These are phyloP conservation scores for Mallotus villosus DNA, from an alignment of 2,797 vertebrate species.

Conservation along the genomic window DNA sequence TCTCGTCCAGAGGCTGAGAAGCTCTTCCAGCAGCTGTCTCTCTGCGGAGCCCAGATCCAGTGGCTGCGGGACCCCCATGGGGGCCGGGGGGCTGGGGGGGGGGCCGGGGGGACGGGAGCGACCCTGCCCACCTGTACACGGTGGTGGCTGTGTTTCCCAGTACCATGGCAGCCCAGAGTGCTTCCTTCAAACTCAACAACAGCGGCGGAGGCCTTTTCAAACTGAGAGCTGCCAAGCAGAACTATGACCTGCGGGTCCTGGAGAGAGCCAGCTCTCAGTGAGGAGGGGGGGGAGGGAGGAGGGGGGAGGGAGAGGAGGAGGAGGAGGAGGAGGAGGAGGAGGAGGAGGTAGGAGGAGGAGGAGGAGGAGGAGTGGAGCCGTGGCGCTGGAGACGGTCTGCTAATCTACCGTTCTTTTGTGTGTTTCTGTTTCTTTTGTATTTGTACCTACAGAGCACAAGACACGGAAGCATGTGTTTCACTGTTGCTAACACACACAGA, in stretches of 20 bases:
- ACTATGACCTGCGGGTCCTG: constrained; percentile 95
- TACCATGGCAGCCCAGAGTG: constrained; percentile 94
- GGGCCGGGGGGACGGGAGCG: constrained; percentile 76
- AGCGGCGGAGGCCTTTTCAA: constrained; percentile 92
- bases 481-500: constrained; percentile 56
- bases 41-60: constrained; percentile 98
- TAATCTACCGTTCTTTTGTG: constrained; percentile 66
- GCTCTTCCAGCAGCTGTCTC: constrained; percentile 94
- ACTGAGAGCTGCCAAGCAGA: constrained; percentile 94
- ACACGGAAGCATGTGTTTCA: constrained; percentile 77
- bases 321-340: constrained; percentile 49
- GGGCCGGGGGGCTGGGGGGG: constrained; percentile 71
- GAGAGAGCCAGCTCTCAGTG: constrained; percentile 97
- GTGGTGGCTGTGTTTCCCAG: constrained; percentile 98
- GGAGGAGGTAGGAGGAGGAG: constrained; percentile 47
- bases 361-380: constrained; percentile 52
- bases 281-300: constrained; percentile 41
- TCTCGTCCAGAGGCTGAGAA: constrained; percentile 94
- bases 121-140: constrained; percentile 96
- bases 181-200: constrained; percentile 98
- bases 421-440: constrained; percentile 70
- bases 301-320: constrained; percentile 41
- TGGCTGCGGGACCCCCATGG: constrained; percentile 95
- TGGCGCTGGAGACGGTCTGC: constrained; percentile 54
- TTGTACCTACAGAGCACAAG: constrained; percentile 76